Base-by-base conservation (phyloP, 2,113 vertebrate genomes). In the Dissostichus mawsoni region DNA sequence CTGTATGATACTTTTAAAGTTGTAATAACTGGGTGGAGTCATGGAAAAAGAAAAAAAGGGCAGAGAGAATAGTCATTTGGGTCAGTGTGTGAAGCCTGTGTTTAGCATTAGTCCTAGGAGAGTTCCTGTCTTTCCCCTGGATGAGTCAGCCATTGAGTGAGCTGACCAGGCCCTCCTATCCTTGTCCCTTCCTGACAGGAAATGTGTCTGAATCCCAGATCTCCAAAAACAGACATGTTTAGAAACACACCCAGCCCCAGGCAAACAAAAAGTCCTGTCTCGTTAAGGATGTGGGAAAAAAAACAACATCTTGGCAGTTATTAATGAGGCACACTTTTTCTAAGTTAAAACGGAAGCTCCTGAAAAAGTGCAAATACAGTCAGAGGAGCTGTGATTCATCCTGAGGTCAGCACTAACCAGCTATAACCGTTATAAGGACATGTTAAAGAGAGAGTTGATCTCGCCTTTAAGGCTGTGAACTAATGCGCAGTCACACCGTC, bases 161-260 rank as follows among this genome's bases (percentile, higher is more conserved):
- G 74, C 82, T 86, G 80, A 84, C 59, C 90, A 76, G 84, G 80
- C 81, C 87, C 85, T 80, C 87, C 85, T 80, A 91, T 93, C 94
- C 90, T 82, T 63, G 78, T 76, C 86, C 80, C 91, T 94, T 95
- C 94, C 93, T 94, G 88, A 76, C 91, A 94, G 94, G 94, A 95
- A 94, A 93, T 90, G 59, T 77, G 82, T 69, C 86, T 84, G 77
- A 83, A 90, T 90, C 88, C 85, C 86, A 87, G 78, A 87, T 87
- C 83, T 90, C 89, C 87, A 61, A 91, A 90, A 89, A 89, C 79
- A 93, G 91, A 80, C 84, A 77, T 85, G 89, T 86, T 82, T 76
- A 83, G 80, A 91, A 41, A 90, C 85, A 89, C 93, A 90, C 92
- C 89, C 92, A 83, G 75, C 74, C 71, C 18, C 59, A 45, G 69